phyloP scores from a whole-genome alignment of 2,888 invertebrate genomes.

The Epistrophella euchroma region DNA sequence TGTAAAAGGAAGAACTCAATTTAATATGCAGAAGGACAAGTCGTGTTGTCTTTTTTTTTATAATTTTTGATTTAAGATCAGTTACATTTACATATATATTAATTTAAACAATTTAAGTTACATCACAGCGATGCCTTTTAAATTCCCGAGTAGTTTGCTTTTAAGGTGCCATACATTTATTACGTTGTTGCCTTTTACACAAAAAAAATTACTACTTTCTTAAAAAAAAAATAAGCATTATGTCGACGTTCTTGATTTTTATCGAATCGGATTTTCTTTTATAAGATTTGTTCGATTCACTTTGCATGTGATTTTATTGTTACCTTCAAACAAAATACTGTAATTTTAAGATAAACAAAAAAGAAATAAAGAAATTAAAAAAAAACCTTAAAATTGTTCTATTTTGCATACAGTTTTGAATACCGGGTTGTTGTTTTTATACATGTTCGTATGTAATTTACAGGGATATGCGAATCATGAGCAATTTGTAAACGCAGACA shows the following conservation, averaged over 20 bases:
- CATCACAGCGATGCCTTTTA: not conserved
- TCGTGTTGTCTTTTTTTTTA: not conserved
- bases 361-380: slow-evolving; percentile 23
- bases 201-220: not conserved
- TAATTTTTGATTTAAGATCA: slow-evolving; percentile 14
- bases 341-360: slow-evolving; percentile 67
- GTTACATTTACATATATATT: slow-evolving; percentile 2
- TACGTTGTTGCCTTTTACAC: not conserved
- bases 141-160: slow-evolving; percentile 4
- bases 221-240: slow-evolving; percentile 29
- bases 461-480: too few species aligned
- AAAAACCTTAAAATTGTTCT: not conserved
- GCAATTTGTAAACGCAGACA: too few species aligned
- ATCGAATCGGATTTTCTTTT: slow-evolving; percentile 35
- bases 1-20: not conserved
- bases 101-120: slow-evolving; percentile 18
- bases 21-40: not conserved
- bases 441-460: too few species aligned
- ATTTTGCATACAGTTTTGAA: not conserved
- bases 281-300: slow-evolving; percentile 18
- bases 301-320: slow-evolving; percentile 70
- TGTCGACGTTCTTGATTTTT: slow-evolving; percentile 36
- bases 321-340: slow-evolving; percentile 63
- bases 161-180: slow-evolving; percentile 22
- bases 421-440: too few species aligned